These are phyloP conservation scores for Scomber japonicus DNA, from an alignment of 2,113 vertebrate species.

Conservation along the genomic window DNA sequence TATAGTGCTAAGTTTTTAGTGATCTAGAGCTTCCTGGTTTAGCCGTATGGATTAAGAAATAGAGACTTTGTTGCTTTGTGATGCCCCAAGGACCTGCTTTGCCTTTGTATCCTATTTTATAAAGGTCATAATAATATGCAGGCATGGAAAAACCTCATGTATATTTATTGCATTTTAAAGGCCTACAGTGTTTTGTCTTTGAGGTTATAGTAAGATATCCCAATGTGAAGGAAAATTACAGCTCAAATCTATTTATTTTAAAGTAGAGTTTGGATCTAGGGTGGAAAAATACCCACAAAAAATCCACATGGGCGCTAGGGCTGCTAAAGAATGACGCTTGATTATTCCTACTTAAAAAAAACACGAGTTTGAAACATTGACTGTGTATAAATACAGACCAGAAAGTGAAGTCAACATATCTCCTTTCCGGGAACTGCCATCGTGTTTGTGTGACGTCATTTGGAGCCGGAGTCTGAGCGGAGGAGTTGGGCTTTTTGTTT, in stretches of 20 bases:
- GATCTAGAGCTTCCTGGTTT: background rate
- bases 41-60: conserved; percentile 2
- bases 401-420: too few relatives aligned
- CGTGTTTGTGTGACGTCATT: too few relatives aligned
- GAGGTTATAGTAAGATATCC: background rate
- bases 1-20: background rate
- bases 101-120: background rate
- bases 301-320: too few relatives aligned
- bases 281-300: too few relatives aligned
- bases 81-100: background rate
- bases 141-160: conserved; percentile 1
- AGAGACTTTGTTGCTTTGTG: conserved; percentile 7
- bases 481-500: too few relatives aligned
- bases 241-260: background rate
- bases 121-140: background rate
- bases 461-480: too few relatives aligned
- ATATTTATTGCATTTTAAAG: background rate
- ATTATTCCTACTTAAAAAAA: too few relatives aligned
- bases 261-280: too few relatives aligned
- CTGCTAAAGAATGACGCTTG: too few relatives aligned
- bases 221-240: background rate
- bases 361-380: too few relatives aligned
- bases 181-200: background rate
- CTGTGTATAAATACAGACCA: too few relatives aligned
- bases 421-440: too few relatives aligned